phyloP scores from a whole-genome alignment of 2,113 vertebrate genomes.

The Melanerpes aurifrons region DNA sequence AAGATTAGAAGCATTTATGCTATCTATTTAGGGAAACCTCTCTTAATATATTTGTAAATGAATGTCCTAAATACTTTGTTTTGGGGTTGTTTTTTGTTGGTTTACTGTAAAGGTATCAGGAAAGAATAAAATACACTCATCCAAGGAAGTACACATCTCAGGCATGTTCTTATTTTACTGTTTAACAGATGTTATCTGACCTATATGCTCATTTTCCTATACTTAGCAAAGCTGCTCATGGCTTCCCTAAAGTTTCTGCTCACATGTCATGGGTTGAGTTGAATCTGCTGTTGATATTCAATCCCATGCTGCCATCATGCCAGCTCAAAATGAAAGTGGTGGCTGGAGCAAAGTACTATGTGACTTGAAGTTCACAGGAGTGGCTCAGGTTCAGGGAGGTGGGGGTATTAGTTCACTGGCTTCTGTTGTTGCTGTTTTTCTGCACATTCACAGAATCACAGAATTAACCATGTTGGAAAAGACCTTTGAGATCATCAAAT shows the following conservation, averaged over 20 bases:
- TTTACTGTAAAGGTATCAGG: neutral
- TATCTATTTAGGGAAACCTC: neutral
- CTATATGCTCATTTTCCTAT: neutral
- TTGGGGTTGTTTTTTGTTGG: neutral
- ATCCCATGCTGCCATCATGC: no score
- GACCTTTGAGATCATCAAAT: no score
- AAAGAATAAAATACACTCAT: neutral
- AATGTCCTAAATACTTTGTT: neutral
- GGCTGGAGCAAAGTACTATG: no score
- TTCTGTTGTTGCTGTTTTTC: no score
- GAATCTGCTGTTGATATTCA: no score
- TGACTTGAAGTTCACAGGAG: no score
- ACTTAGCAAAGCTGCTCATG: neutral
- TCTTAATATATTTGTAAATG: neutral
- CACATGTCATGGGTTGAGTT: neutral
- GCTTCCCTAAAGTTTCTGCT: neutral
- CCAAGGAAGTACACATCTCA: neutral
- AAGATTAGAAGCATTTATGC: neutral
- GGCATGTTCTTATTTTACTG: neutral
- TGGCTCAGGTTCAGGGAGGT: no score
- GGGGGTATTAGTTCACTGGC: no score
- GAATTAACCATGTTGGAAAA: no score
- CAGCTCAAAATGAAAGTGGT: no score
- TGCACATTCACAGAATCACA: no score
- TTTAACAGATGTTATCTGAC: neutral